phyloP scores from a whole-genome alignment of 2,113 vertebrate species.

The Macquaria ambigua region DNA sequence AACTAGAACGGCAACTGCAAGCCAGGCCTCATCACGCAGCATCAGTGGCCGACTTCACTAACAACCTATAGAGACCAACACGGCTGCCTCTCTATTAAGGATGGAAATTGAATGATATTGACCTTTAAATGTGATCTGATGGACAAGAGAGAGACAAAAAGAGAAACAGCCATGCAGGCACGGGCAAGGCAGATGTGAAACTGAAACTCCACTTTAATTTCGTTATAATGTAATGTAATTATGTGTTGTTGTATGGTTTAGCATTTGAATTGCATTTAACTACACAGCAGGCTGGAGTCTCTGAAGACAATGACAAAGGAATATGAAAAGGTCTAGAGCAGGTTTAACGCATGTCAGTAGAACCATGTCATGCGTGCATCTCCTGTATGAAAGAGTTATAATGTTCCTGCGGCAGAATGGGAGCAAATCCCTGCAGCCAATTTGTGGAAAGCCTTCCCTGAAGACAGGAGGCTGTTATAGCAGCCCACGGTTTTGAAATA shows the following conservation, averaged over 20 bases:
- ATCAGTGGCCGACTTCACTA: background rate
- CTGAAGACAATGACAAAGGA: background rate
- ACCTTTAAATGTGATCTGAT: slow-evolving; percentile 20
- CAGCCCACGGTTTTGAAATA: background rate
- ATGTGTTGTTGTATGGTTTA: background rate
- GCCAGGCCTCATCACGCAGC: background rate
- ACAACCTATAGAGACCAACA: background rate
- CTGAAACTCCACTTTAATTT: background rate
- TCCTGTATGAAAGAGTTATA: background rate
- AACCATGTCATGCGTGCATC: background rate
- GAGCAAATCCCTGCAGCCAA: background rate
- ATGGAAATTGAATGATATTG: background rate
- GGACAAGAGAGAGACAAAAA: background rate
- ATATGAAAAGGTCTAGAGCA: too few relatives aligned
- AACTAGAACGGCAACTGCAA: background rate
- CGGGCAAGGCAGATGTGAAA: background rate
- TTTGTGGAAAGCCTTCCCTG: background rate
- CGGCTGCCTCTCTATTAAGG: background rate
- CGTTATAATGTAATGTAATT: background rate
- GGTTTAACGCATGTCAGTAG: background rate
- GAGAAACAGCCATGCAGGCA: background rate
- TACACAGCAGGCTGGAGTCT: too few relatives aligned
- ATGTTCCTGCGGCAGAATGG: background rate
- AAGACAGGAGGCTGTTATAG: background rate
- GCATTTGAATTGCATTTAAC: background rate